phyloP scores from a whole-genome alignment of 2,888 invertebrate species.

The Drosophila prolongata region DNA sequence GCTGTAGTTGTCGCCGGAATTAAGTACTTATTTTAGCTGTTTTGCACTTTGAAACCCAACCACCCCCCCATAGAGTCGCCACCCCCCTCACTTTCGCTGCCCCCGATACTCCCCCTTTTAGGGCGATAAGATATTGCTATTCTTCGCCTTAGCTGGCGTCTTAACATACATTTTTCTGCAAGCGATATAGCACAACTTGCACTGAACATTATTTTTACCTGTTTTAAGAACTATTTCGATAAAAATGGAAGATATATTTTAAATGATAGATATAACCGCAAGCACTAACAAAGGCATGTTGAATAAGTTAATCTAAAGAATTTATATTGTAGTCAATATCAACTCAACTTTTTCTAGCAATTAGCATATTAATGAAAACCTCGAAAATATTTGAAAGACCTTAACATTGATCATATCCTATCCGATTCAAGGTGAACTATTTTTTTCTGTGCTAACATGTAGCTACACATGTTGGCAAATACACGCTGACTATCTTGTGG shows the following conservation, averaged over 20 bases:
- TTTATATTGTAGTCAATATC: too few species aligned
- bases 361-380: too few species aligned
- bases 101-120: constrained; percentile 1
- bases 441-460: neutral
- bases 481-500: neutral
- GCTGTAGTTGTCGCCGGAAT: constrained; percentile 35
- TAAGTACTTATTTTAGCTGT: constrained; percentile 42
- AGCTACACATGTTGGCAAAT: constrained; percentile 21
- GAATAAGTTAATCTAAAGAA: too few species aligned
- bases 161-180: constrained; percentile 53
- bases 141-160: constrained; percentile 35
- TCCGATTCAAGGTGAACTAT: too few species aligned
- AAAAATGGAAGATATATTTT: too few species aligned
- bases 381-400: neutral
- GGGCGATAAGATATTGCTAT: constrained; percentile 64
- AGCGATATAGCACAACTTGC: constrained; percentile 2
- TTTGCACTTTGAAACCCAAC: constrained; percentile 14
- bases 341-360: too few species aligned
- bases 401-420: neutral
- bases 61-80: neutral
- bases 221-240: neutral
- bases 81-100: constrained; percentile 46
- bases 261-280: too few species aligned
- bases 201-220: neutral
- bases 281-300: too few species aligned